Conservation (phyloP, 2,888 invertebrate genomes). For the Eupithecia vulgata region DNA sequence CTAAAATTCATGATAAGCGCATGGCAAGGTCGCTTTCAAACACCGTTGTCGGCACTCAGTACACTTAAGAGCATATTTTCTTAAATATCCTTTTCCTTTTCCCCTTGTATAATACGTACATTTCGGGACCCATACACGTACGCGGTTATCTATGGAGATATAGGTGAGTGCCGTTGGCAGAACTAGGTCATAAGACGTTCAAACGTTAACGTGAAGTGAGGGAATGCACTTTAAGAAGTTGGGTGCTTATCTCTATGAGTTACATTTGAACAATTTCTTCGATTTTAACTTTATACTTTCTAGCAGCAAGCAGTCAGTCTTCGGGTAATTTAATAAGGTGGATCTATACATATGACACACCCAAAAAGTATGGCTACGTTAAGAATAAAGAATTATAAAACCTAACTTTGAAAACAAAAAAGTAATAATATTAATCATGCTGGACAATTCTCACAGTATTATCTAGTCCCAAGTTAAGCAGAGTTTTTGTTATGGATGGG, state of each 20-base stretch:
- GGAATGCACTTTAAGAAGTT: constrained; percentile 5
- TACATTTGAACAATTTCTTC: not conserved
- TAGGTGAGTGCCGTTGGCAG: constrained; percentile 33
- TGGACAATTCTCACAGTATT: no score
- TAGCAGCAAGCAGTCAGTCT: no score
- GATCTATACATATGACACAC: no score
- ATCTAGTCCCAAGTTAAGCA: no score
- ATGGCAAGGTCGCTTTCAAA: constrained; percentile 39
- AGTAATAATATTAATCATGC: no score
- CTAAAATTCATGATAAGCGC: constrained; percentile 32
- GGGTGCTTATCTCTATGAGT: not conserved
- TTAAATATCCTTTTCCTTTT: constrained; percentile 46
- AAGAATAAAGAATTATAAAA: no score
- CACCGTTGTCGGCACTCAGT: constrained; percentile 38
- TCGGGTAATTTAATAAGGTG: not conserved
- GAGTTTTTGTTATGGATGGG: no score
- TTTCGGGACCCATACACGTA: constrained; percentile 53
- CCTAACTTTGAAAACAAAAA: no score
- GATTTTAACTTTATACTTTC: not conserved
- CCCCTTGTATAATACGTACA: constrained; percentile 54
- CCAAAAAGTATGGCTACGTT: no score
- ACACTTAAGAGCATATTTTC: constrained; percentile 49
- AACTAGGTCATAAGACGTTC: constrained; percentile 26
- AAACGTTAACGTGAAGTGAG: not conserved
- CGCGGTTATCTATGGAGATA: constrained; percentile 36